Conservation (phyloP, 2,113 vertebrate genomes). For the Meles meles region DNA sequence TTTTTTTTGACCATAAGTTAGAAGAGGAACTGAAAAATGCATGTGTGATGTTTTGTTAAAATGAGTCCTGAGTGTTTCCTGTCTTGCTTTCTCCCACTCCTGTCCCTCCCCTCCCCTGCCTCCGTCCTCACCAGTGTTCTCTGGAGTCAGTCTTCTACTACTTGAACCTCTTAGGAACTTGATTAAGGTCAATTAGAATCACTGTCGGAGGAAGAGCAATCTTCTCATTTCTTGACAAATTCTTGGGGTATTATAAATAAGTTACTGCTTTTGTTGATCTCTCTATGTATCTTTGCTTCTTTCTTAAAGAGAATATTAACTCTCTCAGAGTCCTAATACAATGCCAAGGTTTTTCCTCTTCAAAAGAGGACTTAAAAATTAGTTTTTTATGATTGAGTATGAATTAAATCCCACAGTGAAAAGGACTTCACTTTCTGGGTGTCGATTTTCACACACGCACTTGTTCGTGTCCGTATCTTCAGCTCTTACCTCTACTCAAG, state of each 20-base stretch:
- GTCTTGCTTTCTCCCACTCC: background rate
- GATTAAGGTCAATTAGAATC: background rate
- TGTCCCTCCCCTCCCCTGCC: too few species aligned
- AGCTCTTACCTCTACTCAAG: background rate
- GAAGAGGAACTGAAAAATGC: conserved; percentile 48
- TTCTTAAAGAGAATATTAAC: conserved; percentile 22
- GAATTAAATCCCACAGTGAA: conserved; percentile 18
- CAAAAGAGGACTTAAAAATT: background rate
- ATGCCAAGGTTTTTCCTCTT: background rate
- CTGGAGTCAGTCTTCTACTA: background rate
- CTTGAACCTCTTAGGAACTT: background rate
- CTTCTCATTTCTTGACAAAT: background rate
- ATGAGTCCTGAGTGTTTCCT: background rate
- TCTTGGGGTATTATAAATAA: conserved; percentile 15
- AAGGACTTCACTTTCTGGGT: background rate
- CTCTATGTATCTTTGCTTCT: background rate
- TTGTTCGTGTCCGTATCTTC: background rate
- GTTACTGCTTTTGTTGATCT: background rate
- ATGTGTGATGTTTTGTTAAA: background rate
- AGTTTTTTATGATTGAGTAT: background rate
- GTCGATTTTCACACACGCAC: background rate
- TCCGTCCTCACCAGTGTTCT: background rate
- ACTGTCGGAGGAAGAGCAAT: background rate
- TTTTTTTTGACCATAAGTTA: background rate
- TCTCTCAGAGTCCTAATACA: background rate